Evolutionary conservation across 1,140 invertebrate species (phyloP), one percentile per base, ranked within the genome.

Genomic region (Muscidifurax raptorellus): DNA sequence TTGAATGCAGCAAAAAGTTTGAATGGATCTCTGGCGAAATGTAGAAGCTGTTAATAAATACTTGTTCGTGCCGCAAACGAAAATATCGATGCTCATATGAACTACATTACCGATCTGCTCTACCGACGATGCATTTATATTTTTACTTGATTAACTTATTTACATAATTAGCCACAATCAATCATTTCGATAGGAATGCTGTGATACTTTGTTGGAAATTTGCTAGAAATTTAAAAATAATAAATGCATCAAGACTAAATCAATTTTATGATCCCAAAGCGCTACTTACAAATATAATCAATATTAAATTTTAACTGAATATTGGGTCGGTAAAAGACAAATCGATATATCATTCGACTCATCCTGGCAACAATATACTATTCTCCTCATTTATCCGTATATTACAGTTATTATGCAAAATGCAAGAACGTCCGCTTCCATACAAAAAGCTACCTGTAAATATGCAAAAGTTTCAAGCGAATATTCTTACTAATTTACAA

Each of bases 391-490:
- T 59, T n/a, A 64, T 82, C n/a, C 52, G 7, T 74, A 76, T 76
- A 77, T 47, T 77, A 76, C 32, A 83, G n/a, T 69, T 18, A 52
- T 76, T 36, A 25, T 76, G 74, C 81, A 47, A 47, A 83, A 69
- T 18, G 59, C 18, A 75, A 74, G 25, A 36, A 69, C 59, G 77
- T 75, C 25, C 7, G 71, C 32, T 22, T 74, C 36, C 72, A 32
- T 28, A n/a, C 71, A 71, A 71, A 59, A 44, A 59, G 67, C 67
- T 28, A 72, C 28, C 12, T n/a, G 25, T 72, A 72, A 18, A 71
- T 72, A 30, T 47, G 66, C 22, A 69, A 44, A 69, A 25, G 44
- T 69, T 69, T 7, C 28, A 30, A 27, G 25, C 66, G 66, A 30
- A 10, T 69, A 69, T 69, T 27, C 12, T 28, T 69, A 28, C 6